Conservation (phyloP, 2,797 vertebrate genomes). For the Lithobates pipiens region DNA sequence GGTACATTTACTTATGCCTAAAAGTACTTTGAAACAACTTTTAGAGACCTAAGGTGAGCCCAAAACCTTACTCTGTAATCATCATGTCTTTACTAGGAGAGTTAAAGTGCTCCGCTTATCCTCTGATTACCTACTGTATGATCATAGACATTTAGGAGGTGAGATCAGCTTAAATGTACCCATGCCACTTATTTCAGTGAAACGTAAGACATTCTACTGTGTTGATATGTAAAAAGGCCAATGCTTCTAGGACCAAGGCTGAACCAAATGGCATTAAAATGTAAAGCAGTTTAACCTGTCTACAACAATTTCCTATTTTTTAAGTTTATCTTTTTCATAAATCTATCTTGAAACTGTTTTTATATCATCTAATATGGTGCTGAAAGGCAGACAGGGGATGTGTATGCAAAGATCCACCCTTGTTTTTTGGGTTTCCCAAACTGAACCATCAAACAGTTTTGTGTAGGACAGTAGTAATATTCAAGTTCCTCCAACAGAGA, state of each 20-base stretch:
- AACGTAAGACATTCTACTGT: constrained; percentile 9
- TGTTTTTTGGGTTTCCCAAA: too few species aligned
- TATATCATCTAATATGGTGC: too few species aligned
- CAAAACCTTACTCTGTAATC: constrained; percentile 31
- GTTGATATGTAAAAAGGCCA: constrained; percentile 19
- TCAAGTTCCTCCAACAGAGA: too few species aligned
- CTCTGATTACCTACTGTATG: constrained; percentile 22
- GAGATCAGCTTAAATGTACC: constrained; percentile 8
- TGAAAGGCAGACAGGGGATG: too few species aligned
- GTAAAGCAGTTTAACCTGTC: neutral
- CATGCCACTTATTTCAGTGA: constrained; percentile 20
- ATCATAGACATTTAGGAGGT: constrained; percentile 28
- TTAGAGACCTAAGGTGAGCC: neutral
- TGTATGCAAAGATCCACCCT: neutral
- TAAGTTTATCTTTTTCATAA: neutral
- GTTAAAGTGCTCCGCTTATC: constrained; percentile 30
- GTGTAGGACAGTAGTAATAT: too few species aligned
- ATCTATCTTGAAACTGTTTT: too few species aligned
- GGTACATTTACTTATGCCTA: neutral
- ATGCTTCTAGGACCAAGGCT: neutral
- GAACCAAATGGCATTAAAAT: neutral
- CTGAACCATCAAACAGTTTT: too few species aligned
- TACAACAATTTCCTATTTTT: neutral
- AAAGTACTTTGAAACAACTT: constrained; percentile 6
- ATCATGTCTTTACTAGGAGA: neutral